Conservation (phyloP, 92 coral and sea anemone genomes). For the Heliopora coerulea region DNA sequence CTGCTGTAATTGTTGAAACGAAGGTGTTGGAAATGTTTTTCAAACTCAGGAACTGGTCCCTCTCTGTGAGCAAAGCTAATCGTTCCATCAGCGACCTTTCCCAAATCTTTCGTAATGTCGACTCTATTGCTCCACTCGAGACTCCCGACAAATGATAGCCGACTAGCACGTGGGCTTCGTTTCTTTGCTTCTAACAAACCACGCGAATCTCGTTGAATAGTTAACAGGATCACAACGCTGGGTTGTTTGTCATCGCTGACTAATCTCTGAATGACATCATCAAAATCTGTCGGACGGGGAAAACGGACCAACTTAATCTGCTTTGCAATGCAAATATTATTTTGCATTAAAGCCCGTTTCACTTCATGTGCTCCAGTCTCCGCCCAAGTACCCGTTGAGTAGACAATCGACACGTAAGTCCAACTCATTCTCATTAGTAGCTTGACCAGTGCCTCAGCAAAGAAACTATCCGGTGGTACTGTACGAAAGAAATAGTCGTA, state of each 20-base stretch:
- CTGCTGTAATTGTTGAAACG: constrained; percentile 47
- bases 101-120: constrained; percentile 79
- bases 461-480: constrained; percentile 55
- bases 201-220: constrained; percentile 88
- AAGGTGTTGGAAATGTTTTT: constrained; percentile 53
- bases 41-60: constrained; percentile 71
- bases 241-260: constrained; percentile 49
- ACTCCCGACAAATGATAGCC: constrained; percentile 84
- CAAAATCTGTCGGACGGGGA: constrained; percentile 63
- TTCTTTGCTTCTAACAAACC: constrained; percentile 79
- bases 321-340: constrained; percentile 70
- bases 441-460: constrained; percentile 44
- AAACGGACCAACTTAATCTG: constrained; percentile 63
- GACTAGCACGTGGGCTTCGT: constrained; percentile 28
- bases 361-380: constrained; percentile 59
- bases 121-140: constrained; percentile 91
- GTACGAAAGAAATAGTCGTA: constrained; percentile 55
- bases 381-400: constrained; percentile 55
- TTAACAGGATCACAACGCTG: constrained; percentile 73
- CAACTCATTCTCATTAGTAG: constrained; percentile 42
- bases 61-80: constrained; percentile 79
- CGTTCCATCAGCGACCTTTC: constrained; percentile 80
- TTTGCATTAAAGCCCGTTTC: constrained; percentile 31
- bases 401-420: constrained; percentile 49
- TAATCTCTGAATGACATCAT: constrained; percentile 38